Evolutionary conservation across 2,113 vertebrate species (phyloP).

Genomic region (Pionites leucogaster): DNA sequence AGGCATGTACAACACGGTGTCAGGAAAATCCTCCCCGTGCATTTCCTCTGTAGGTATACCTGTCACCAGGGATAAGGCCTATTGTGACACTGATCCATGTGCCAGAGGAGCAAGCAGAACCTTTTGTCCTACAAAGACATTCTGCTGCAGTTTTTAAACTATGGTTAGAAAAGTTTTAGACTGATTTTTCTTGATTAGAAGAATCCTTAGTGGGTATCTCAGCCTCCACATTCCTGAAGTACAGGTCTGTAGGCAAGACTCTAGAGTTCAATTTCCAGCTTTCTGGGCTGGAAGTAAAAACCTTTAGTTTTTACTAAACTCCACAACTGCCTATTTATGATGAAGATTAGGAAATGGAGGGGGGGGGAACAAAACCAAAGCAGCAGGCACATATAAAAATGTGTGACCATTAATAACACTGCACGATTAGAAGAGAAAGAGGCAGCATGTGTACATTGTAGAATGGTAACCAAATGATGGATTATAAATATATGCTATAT

Average conservation of each 20-base stretch:
- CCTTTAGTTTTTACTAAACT: background rate
- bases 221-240: background rate
- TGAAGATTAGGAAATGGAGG: background rate
- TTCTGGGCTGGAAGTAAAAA: background rate
- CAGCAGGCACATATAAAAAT: background rate
- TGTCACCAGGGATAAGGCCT: background rate
- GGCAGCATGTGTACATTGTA: background rate
- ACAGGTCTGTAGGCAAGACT: background rate
- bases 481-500: background rate
- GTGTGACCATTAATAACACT: background rate
- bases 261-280: background rate
- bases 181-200: background rate
- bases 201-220: background rate
- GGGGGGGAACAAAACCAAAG: background rate
- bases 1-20: accelerated
- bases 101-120: background rate
- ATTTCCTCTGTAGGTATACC: background rate
- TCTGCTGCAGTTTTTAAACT: background rate
- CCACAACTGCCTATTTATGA: background rate
- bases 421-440: background rate
- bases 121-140: background rate
- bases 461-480: background rate
- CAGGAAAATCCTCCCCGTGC: accelerated
- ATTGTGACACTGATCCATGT: accelerated
- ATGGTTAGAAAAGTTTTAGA: accelerated